Base-by-base conservation (phyloP, 2,888 invertebrate genomes). In the Drosophila macrothrix region DNA sequence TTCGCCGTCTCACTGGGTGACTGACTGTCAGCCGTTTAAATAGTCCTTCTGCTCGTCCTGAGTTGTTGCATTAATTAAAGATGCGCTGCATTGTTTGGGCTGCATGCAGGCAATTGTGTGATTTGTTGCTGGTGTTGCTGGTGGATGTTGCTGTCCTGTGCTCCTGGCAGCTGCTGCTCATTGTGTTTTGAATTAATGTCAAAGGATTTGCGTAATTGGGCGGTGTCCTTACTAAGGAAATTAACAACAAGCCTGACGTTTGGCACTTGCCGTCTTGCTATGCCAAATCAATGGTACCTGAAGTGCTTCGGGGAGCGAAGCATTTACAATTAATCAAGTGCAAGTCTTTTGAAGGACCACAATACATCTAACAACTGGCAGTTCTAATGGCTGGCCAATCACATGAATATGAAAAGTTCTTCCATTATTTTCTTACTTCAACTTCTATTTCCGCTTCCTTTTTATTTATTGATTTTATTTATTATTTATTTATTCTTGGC, bases 51-150 rank as follows among this genome's bases (percentile, higher is more conserved):
- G 66, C 52, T 56, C 28, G 67, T 52, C 22, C 79, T 70, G 65
- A 70, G 68, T 41, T 73, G 67, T 65, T 78, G 74, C 80, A 83
- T 82, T 83, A 84, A 83, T 84, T 83, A 82, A 83, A 84, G 84
- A 80, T 84, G 71, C 73, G 73, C 77, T 69, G 70, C 83, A 78
- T 76, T 78, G 78, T 80, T 78, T 67, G 66, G 67, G 29, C 65
- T 50, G 56, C 56, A 53, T 41, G 35, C 63, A 41, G 46, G 62
- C 59, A 55, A 67, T 52, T 67, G 46, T 59, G 41, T 66, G 66
- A 56, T 65, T 75, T 49, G 52, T 61, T 74, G 63, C 62, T 68
- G 62, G 22, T 43, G 58, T 31, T 43, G n/a, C 43, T 31, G n/a
- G n/a, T 31, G 58, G 41, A 16, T 22, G 58, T 39, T 39, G 39